Percentiles rank a stretch among this genome's conserved stretches.
Evolutionary conservation across 2,113 vertebrate species (phyloP).

Genomic region (Dinomys branickii): DNA sequence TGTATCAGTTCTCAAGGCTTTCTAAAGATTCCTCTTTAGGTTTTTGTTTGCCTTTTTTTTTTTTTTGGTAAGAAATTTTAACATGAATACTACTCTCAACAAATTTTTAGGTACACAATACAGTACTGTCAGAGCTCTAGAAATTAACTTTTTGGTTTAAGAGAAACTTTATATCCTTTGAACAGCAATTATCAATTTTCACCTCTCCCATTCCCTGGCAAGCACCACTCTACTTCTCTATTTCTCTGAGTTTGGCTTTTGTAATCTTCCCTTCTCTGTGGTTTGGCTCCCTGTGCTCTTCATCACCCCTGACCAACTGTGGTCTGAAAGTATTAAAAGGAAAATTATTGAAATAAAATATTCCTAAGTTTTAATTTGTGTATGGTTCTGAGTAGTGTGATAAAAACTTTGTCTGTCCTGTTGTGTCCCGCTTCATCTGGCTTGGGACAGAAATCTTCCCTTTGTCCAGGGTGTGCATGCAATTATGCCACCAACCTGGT

Average conservation of each 20-base stretch:
- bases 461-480: not conserved
- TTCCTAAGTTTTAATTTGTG: not conserved
- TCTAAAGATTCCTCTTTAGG: slow-evolving; percentile 2
- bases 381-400: not conserved
- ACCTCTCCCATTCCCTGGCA: not conserved
- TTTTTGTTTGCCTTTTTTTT: not conserved
- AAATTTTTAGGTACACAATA: not conserved
- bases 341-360: slow-evolving; percentile 12
- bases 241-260: not conserved
- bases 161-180: not conserved
- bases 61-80: not conserved
- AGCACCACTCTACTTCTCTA: not conserved
- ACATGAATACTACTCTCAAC: not conserved
- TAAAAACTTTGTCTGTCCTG: not conserved
- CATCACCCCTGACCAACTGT: not conserved
- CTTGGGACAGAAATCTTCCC: not conserved
- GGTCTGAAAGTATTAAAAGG: not conserved
- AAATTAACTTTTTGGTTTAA: not conserved
- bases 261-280: not conserved
- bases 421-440: not conserved
- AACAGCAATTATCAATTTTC: not conserved
- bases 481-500: not conserved
- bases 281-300: not conserved
- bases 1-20: not conserved
- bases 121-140: not conserved